Evolutionary conservation across 2,797 vertebrate genomes (phyloP).

Genomic region (Pyrocephalus nanus): DNA sequence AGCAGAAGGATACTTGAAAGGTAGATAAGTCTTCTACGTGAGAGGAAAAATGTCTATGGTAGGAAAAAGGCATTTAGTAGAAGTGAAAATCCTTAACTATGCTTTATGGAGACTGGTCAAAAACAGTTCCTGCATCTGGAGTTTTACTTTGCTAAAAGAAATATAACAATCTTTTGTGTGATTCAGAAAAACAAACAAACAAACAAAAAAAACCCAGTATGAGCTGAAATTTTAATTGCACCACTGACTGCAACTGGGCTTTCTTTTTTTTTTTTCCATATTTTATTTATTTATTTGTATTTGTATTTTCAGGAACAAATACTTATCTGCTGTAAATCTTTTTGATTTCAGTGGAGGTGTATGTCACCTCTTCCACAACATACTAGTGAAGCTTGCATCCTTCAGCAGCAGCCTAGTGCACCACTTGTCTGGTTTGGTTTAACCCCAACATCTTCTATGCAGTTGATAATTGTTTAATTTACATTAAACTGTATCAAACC

Average conservation of each 20-base stretch:
- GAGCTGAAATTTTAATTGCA: neutral
- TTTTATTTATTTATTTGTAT: neutral
- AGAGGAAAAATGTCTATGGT: neutral
- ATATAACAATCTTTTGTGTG: neutral
- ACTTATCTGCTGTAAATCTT: neutral
- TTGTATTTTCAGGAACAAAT: neutral
- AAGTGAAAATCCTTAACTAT: neutral
- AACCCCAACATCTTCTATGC: neutral
- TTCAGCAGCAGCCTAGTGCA: neutral
- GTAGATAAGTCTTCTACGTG: neutral
- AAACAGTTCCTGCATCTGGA: neutral
- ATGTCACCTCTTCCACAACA: accelerated
- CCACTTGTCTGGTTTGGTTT: neutral
- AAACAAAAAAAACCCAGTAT: no score
- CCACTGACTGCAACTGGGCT: neutral
- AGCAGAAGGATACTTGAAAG: neutral
- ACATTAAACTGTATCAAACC: neutral
- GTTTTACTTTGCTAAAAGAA: neutral
- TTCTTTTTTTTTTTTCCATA: neutral
- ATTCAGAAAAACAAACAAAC: neutral
- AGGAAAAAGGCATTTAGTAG: neutral
- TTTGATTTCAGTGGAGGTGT: neutral
- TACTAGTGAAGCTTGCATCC: neutral
- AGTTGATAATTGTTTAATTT: neutral
- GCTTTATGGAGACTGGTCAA: neutral